A percentile compares a stretch with the other conserved stretches of the same genome.
These are phyloP conservation scores for Pipistrellus pipistrellus DNA, from an alignment of 2,797 vertebrate species.

Conservation along the genomic window DNA sequence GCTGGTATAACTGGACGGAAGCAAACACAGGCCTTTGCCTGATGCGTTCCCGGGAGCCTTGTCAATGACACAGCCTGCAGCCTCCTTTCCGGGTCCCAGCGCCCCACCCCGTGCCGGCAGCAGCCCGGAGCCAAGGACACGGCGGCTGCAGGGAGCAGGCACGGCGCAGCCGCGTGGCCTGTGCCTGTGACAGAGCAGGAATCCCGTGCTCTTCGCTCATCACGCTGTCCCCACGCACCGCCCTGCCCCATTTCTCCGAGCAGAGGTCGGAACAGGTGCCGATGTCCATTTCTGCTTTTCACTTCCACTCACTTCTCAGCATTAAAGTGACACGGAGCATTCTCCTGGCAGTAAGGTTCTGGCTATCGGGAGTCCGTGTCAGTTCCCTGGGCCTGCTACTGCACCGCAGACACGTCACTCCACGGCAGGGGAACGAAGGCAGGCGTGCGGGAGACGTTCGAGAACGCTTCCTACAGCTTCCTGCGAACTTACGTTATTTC, in stretches of 20 bases:
- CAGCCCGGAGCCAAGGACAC: background rate
- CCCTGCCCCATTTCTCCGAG: background rate
- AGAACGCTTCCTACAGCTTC: background rate
- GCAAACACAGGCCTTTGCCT: background rate
- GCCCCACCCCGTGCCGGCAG: too few relatives aligned
- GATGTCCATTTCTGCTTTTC: slow-evolving; percentile 15
- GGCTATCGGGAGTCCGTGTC: background rate
- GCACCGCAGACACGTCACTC: background rate
- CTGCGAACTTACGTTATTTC: background rate
- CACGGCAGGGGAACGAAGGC: background rate
- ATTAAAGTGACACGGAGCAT: slow-evolving; percentile 31
- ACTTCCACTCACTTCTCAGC: slow-evolving; percentile 23
- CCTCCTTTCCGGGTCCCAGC: background rate
- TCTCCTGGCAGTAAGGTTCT: background rate
- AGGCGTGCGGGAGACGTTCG: background rate
- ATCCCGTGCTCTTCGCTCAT: background rate
- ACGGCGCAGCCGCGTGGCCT: background rate
- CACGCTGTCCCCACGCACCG: background rate
- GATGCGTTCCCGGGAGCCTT: background rate
- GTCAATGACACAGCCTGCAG: background rate
- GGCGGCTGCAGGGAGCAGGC: background rate
- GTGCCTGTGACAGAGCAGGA: background rate
- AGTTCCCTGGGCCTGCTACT: background rate
- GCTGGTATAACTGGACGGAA: background rate
- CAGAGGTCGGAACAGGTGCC: background rate